These are phyloP conservation scores for Taphrorychus bicolor DNA, from an alignment of 2,888 invertebrate species.

Conservation along the genomic window DNA sequence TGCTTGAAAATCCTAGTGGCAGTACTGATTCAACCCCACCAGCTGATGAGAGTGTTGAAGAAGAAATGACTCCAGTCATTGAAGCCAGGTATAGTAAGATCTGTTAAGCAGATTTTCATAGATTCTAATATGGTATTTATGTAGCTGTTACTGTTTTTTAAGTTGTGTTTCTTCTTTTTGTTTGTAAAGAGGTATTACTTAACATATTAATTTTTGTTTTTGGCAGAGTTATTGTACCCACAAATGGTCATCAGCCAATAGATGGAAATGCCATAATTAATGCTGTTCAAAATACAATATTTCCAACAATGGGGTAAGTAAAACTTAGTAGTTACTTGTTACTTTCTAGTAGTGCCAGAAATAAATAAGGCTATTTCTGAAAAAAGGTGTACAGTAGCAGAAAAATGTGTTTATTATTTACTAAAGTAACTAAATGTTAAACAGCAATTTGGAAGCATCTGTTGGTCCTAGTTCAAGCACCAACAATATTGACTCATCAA, in stretches of 20 bases:
- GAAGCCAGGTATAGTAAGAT: constrained; percentile 52
- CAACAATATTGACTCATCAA: background rate
- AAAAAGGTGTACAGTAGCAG: too few relatives aligned
- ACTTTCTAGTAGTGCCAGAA: background rate
- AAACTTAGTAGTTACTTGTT: background rate
- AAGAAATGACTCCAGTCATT: constrained; percentile 59
- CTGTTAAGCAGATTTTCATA: background rate
- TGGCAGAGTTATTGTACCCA: constrained; percentile 55
- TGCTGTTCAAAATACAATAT: constrained; percentile 53
- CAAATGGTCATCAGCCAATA: constrained; percentile 50
- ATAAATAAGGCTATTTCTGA: background rate
- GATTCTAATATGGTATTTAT: background rate
- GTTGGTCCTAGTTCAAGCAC: background rate
- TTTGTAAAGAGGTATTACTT: background rate
- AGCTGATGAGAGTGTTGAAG: constrained; percentile 54
- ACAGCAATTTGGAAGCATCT: background rate
- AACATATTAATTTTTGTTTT: background rate
- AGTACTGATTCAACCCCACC: constrained; percentile 38
- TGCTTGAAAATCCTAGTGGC: constrained; percentile 58
- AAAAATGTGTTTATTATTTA: background rate
- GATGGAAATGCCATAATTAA: constrained; percentile 53
- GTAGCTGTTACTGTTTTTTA: background rate
- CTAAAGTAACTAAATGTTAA: background rate
- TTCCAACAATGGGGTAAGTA: constrained; percentile 36
- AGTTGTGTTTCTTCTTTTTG: background rate